These are phyloP conservation scores for Zaprionus vittiger DNA, from an alignment of 1,140 invertebrate genomes.

Conservation along the genomic window DNA sequence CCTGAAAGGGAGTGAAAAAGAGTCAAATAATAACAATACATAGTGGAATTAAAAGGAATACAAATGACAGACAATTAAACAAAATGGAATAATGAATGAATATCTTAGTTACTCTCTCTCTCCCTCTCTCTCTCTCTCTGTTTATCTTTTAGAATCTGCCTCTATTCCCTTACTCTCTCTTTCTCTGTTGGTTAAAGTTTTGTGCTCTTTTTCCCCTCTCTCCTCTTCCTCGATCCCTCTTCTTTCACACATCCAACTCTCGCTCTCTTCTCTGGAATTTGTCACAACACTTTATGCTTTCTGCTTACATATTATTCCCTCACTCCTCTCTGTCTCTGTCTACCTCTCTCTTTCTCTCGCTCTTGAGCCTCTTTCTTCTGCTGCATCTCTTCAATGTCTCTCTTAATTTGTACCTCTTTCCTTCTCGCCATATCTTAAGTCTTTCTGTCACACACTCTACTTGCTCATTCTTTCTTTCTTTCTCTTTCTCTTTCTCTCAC, in stretches of 20 bases:
- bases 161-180: not conserved
- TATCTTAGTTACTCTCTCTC: not conserved
- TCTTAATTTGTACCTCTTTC: not conserved
- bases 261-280: not conserved
- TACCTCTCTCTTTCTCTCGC: not conserved
- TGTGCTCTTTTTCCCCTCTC: not conserved
- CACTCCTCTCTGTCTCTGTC: not conserved
- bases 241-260: not conserved
- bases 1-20: not conserved
- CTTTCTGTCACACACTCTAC: not conserved
- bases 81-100: no score
- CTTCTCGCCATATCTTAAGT: slow-evolving; percentile 2
- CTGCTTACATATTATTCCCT: not conserved
- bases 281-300: not conserved
- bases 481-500: not conserved
- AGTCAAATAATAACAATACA: not conserved
- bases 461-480: not conserved
- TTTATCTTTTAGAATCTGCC: not conserved
- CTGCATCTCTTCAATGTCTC: not conserved
- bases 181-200: not conserved
- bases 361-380: not conserved
- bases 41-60: not conserved
- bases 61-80: not conserved
- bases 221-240: not conserved
- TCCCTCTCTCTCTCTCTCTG: not conserved